phyloP scores from a whole-genome alignment of 1,140 invertebrate species.

The Pemphigus obesinymphae region DNA sequence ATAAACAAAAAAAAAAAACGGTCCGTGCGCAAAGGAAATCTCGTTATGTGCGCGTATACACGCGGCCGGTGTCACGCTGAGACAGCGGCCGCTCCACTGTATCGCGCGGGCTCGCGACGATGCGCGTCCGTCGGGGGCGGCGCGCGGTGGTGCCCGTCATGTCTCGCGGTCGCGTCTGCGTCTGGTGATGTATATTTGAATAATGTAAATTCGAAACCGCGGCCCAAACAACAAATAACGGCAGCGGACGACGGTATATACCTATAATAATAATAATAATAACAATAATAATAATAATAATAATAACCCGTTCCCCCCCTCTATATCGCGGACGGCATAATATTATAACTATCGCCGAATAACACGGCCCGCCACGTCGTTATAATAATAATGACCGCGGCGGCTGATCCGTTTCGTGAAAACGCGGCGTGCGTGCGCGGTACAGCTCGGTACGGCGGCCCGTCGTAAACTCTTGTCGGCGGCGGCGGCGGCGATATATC shows the following conservation, averaged over 20 bases:
- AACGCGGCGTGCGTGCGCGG: background rate
- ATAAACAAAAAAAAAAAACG: background rate
- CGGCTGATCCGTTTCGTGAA: slow-evolving; percentile 16
- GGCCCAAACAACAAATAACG: background rate
- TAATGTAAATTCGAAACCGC: slow-evolving; percentile 21
- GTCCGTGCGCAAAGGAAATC: background rate
- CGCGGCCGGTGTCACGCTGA: background rate
- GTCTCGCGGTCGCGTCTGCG: background rate
- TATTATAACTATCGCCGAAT: background rate
- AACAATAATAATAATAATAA: slow-evolving; percentile 2
- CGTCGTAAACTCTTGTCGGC: background rate
- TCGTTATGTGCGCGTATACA: background rate
- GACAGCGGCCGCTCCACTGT: background rate
- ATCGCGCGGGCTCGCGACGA: background rate
- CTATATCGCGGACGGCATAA: background rate
- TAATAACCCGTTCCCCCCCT: background rate
- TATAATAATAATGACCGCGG: slow-evolving; percentile 19
- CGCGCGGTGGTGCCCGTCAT: background rate
- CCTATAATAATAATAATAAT: background rate
- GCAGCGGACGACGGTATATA: background rate
- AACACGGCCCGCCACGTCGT: background rate
- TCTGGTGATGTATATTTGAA: background rate
- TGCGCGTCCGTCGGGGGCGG: background rate
- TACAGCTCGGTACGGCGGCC: background rate
- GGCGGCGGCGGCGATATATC: background rate